phyloP scores from a whole-genome alignment of 1,140 invertebrate genomes.

The Heliconius eleuchia region DNA sequence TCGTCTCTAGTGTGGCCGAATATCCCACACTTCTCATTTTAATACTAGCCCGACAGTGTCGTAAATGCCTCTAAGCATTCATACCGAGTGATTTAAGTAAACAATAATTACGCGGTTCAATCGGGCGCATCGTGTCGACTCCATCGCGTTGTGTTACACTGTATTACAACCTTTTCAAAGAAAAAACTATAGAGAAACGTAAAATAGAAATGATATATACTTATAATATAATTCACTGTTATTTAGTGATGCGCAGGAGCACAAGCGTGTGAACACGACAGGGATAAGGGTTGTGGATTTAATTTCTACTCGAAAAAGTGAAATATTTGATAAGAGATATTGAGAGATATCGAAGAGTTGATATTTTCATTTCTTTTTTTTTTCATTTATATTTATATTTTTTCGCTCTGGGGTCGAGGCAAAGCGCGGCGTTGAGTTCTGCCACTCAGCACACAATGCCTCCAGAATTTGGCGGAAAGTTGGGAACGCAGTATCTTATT shows the following conservation, averaged over 20 bases:
- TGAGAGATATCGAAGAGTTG: too few relatives aligned
- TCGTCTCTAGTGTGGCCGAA: background rate
- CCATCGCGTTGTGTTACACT: conserved; percentile 13
- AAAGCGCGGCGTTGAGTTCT: too few relatives aligned
- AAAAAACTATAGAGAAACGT: background rate
- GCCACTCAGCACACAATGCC: too few relatives aligned
- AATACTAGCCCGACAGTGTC: background rate
- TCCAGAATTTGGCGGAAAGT: too few relatives aligned
- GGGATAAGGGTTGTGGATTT: too few relatives aligned
- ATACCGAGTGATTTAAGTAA: conserved; percentile 37
- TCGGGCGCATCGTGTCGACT: conserved; percentile 35
- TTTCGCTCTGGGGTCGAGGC: too few relatives aligned
- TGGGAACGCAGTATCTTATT: too few relatives aligned
- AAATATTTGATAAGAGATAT: background rate
- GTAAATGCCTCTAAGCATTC: background rate
- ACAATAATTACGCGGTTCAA: conserved; percentile 52
- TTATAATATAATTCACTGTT: background rate
- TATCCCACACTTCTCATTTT: background rate
- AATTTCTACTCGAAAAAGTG: too few relatives aligned
- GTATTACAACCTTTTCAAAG: background rate
- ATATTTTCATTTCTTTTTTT: too few relatives aligned
- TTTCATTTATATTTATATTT: too few relatives aligned
- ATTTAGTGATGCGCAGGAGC: too few relatives aligned
- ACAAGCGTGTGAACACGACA: too few relatives aligned
- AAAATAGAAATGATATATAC: background rate